phyloP scores from a whole-genome alignment of 2,888 invertebrate species.

The Heteromurus nitidus region DNA sequence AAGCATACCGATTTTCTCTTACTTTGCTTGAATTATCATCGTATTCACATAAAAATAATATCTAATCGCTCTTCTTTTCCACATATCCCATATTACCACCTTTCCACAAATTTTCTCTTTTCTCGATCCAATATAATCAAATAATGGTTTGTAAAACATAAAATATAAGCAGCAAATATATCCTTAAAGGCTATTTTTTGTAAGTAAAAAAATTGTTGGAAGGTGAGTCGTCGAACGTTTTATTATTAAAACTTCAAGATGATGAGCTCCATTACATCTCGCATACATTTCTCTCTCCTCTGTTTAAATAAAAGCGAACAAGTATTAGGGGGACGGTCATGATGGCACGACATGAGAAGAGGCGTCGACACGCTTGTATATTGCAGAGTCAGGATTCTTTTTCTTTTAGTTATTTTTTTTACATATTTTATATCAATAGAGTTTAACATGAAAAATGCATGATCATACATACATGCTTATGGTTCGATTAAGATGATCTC shows the following conservation, averaged over 20 bases:
- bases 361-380: conserved; percentile 32
- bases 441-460: conserved; percentile 34
- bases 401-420: too few relatives aligned
- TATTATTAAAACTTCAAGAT: conserved; percentile 17
- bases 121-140: background rate
- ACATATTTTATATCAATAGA: conserved; percentile 31
- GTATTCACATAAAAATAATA: conserved; percentile 19
- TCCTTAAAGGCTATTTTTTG: background rate
- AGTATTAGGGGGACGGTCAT: conserved; percentile 7
- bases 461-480: too few relatives aligned
- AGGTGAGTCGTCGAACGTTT: conserved; percentile 8
- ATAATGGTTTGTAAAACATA: background rate
- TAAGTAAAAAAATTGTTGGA: background rate
- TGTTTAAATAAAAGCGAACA: conserved; percentile 3
- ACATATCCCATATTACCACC: background rate
- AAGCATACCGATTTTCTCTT: background rate
- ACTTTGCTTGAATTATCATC: background rate
- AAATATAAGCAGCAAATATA: background rate
- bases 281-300: too few relatives aligned
- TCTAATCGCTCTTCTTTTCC: background rate
- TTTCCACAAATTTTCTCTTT: too few relatives aligned
- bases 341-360: conserved; percentile 35
- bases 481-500: conserved; percentile 44
- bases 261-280: too few relatives aligned
- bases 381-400: conserved; percentile 1